Evolutionary conservation across 2,888 invertebrate species (phyloP), one percentile per base, ranked within the genome.

Genomic region (Leuctra nigra): DNA sequence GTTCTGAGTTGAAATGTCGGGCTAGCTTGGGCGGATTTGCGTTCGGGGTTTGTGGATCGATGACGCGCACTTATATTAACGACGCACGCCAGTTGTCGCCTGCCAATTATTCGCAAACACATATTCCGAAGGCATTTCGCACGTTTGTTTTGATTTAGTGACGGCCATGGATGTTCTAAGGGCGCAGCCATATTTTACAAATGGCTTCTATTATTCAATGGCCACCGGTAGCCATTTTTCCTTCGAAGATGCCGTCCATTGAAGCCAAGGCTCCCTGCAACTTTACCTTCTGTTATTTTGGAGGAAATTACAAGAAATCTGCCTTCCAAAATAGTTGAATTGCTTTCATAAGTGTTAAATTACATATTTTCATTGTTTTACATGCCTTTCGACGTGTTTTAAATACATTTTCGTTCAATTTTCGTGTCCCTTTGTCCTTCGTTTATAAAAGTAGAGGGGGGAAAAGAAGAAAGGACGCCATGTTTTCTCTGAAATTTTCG

Each of bases 181-280:
- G 77, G 76, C 76, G 79, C 80, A 78, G 80, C 79, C 79, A 80
- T 80, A 74, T 78, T 78, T 73, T 71, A 73, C 72, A 79, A 77
- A 79, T 79, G 79, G 79, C 79, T 74, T 76, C 75, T 69, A 68
- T 65, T 65, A 66, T 64, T 66, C 65, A 67, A 75, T 76, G 75
- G 76, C 75, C 73, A 72, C 68, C 60, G 66, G 68, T 64, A 66
- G 72, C 72, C 72, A 72, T 72, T 64, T 71, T 69, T n/a, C n/a
- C n/a, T n/a, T n/a, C n/a, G n/a, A n/a, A n/a, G n/a, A n/a, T n/a
- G n/a, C n/a, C n/a, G n/a, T n/a, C n/a, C n/a, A n/a, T n/a, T n/a
- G n/a, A n/a, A n/a, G n/a, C n/a, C n/a, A n/a, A n/a, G n/a, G n/a
- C n/a, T n/a, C n/a, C n/a, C n/a, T n/a, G n/a, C n/a, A n/a, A n/a